A percentile compares a stretch with the other conserved stretches of the same genome.
Evolutionary conservation across 35 echinoderm and acorn worm species (phyloP).

Genomic region (Eucidaris tribuloides): DNA sequence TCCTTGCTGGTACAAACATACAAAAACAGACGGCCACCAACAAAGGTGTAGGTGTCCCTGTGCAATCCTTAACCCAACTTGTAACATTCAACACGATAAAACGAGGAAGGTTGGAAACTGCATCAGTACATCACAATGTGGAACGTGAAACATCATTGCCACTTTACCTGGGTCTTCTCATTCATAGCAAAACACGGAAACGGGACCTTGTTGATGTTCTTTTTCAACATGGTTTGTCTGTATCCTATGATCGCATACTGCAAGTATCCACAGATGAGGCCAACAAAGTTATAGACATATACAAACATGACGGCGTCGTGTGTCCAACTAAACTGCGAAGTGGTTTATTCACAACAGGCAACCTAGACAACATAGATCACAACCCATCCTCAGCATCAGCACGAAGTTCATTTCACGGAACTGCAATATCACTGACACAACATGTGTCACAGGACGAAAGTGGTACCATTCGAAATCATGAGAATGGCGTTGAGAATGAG

Average conservation of each 20-base stretch:
- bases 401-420: slow-evolving; percentile 39
- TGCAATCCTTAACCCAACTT: too few relatives aligned
- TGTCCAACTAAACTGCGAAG: slow-evolving; percentile 22
- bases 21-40: not conserved
- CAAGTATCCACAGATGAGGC: slow-evolving; percentile 33
- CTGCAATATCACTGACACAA: slow-evolving; percentile 9
- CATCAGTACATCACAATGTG: not conserved
- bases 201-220: not conserved
- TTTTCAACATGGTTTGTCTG: slow-evolving; percentile 29
- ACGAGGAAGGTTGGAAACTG: not conserved
- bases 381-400: slow-evolving; percentile 38
- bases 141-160: not conserved
- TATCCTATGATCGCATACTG: slow-evolving; percentile 6
- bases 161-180: not conserved
- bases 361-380: slow-evolving; percentile 46
- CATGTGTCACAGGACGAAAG: not conserved
- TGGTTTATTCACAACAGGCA: slow-evolving; percentile 10
- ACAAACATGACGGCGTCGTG: not conserved
- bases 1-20: too few relatives aligned
- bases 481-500: not conserved
- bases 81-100: not conserved
- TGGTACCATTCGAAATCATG: too few relatives aligned
- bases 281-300: slow-evolving; percentile 22
- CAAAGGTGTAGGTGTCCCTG: too few relatives aligned
- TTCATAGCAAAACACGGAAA: too few relatives aligned